Evolutionary conservation across 1,140 invertebrate species (phyloP), one percentile per base, ranked within the genome.

Genomic region (Pogonomyrmex californicus): DNA sequence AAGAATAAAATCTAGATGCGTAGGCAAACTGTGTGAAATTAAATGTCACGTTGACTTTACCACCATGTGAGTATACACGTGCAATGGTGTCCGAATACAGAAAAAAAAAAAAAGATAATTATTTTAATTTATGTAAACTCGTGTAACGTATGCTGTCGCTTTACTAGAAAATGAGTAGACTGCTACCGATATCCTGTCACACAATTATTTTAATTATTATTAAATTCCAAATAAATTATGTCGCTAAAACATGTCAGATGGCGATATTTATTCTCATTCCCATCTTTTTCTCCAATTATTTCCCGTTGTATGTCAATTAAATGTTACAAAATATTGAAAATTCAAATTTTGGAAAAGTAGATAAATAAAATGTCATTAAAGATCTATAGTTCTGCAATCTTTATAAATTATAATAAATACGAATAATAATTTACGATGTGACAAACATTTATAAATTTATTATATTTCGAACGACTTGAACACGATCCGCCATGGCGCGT

Each of bases 211-310:
- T 92, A 89, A 88, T 91, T 88, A 93, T 90, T 92, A 92, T 90
- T 90, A 85, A 91, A 90, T 86, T 85, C 90, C 82, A 87, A 92
- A 93, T 93, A 93, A 93, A 93, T 93, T 93, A 93, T 93, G 87
- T 82, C 77, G 47, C 54, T 68, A 33, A 62, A 79, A 79, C 14
- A 86, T 88, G 87, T 44, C 23, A 71, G 65, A 1, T 5, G 38
- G 1, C 0, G 1, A 38, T 65, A 58, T 82, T 82, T 85, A 77
- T 83, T 77, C 14, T 58, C 10, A 30, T 51, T 36, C 58, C n/a
- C 68, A 47, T 14, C 38, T 33, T 71, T 68, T 23, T 23, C 23
- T 75, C 54, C 65, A 70, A 38, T 87, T 23, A 17, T 66, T 60
- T 77, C 47, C 54, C 65, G 1, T 65, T 9, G 1, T 51, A 41